These are phyloP conservation scores for Phyllostomus hastatus DNA, from an alignment of 2,113 vertebrate species.

Conservation along the genomic window DNA sequence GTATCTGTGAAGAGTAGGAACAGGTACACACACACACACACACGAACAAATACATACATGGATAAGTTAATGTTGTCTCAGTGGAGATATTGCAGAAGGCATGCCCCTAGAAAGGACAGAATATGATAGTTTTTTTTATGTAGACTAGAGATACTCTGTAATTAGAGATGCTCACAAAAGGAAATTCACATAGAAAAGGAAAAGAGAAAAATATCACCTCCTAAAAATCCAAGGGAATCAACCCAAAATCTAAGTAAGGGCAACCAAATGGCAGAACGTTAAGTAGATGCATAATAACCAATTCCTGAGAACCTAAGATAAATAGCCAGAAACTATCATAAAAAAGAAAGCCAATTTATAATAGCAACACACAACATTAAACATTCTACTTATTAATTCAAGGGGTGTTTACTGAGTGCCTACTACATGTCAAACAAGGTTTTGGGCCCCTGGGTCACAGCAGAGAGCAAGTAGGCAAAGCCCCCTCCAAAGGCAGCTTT, in stretches of 20 bases:
- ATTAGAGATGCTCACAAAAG: neutral
- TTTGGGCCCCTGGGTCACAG: neutral
- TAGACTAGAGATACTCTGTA: neutral
- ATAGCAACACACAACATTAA: neutral
- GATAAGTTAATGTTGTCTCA: neutral
- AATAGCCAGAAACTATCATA: neutral
- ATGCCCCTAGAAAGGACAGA: neutral
- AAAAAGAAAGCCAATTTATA: conserved; percentile 2
- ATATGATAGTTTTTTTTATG: neutral
- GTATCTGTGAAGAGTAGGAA: conserved; percentile 6
- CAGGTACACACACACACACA: neutral
- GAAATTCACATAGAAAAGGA: conserved; percentile 19
- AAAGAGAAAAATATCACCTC: neutral
- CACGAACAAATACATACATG: neutral
- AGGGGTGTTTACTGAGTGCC: neutral
- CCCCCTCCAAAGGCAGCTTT: neutral
- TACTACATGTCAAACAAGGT: neutral
- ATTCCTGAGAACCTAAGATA: neutral
- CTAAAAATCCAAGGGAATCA: conserved; percentile 14
- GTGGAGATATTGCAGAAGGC: neutral
- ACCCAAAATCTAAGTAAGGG: neutral
- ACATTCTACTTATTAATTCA: conserved; percentile 1
- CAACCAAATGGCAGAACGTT: neutral
- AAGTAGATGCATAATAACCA: neutral
- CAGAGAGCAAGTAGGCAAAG: neutral